Evolutionary conservation across 2,797 vertebrate genomes (phyloP), one percentile per base, ranked within the genome.

Genomic region (Hemibagrus guttatus): DNA sequence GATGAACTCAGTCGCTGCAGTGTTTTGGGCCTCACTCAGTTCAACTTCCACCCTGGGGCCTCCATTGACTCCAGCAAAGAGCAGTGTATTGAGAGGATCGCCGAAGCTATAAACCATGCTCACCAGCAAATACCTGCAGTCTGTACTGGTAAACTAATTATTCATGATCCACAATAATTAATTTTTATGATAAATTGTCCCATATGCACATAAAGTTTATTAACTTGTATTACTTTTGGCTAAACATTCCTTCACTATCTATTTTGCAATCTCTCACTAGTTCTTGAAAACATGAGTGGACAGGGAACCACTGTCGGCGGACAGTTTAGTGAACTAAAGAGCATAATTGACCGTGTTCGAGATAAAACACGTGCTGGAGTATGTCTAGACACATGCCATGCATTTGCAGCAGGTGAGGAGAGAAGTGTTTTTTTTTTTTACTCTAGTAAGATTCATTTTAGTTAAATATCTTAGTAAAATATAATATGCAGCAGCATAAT

Each of bases 281-380:
- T 96, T 88, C 89, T 96, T 84, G 96, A 96, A 93, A 96, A 97
- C 91, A 97, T 97, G 96, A 93, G 95, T 35, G 94, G 96, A 86
- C 96, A 96, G 89, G 96, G 96, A 85, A 95, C 80, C 81, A 96
- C 96, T 0, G 88, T 96, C 71, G 95, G 96, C 0, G 95, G 95
- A 0, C 90, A 92, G 52, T 96, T 96, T 91, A 90, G 89, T 8
- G 96, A 96, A 91, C 93, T 96, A 61, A 95, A 85, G 91, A 91
- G 91, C 90, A 95, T 96, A 90, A 95, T 96, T 84, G 94, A 96
- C 90, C 91, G 68, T 86, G 94, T 96, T 88, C 93, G 91, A 59
- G 95, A 96, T 91, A 94, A 95, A 91, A 94, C 86, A 87, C 93
- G 96, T 35, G 93, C 95, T 0, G 95, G 94, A 42, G 94, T 96